Conservation (phyloP, 2,888 invertebrate species). For the Danaus chrysippus region DNA sequence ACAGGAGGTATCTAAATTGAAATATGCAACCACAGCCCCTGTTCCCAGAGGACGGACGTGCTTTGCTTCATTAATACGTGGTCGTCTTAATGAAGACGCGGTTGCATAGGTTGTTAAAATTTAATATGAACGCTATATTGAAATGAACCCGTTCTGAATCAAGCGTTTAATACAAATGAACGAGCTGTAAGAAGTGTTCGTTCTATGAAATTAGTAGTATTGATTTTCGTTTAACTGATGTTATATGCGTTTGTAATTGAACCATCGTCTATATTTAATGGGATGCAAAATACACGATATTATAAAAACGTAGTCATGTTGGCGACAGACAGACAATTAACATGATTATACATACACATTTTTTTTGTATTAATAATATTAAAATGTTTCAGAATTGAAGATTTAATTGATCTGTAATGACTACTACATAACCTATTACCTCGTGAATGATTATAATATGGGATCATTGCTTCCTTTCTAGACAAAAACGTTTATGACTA, state of each 20-base stretch:
- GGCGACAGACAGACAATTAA: no score
- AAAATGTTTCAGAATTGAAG: no score
- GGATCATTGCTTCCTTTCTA: not conserved
- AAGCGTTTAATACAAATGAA: constrained; percentile 18
- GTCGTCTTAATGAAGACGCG: constrained; percentile 23
- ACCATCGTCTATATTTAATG: not conserved
- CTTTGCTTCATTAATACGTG: constrained; percentile 29
- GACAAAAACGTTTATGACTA: not conserved
- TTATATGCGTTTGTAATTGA: not conserved
- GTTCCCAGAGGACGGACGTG: constrained; percentile 19
- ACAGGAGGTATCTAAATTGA: constrained; percentile 15
- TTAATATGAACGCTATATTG: constrained; percentile 26
- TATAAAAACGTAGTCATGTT: no score
- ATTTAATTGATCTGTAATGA: no score
- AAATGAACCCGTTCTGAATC: constrained; percentile 21
- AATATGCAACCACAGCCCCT: constrained; percentile 10
- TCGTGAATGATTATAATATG: no score
- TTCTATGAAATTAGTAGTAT: constrained; percentile 22
- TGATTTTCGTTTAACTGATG: constrained; percentile 19
- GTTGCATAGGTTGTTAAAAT: constrained; percentile 25
- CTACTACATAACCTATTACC: no score
- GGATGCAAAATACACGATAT: no score
- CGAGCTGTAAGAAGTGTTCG: constrained; percentile 15
- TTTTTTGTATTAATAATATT: no score
- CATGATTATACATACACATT: no score